Evolutionary conservation across 35 echinoderm and acorn worm species (phyloP).

Genomic region (Apostichopus californicus): DNA sequence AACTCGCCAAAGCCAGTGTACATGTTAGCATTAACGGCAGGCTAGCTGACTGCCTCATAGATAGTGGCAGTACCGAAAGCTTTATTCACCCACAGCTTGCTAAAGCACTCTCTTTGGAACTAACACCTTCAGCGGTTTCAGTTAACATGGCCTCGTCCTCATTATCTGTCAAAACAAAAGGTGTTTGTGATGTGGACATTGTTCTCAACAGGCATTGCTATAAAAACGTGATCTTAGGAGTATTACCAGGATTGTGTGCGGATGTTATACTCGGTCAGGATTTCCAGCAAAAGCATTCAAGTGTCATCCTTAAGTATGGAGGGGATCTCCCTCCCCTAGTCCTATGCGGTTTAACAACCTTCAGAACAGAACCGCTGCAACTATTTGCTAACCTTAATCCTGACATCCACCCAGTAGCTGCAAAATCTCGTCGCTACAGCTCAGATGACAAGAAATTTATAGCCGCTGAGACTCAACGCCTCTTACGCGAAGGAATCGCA

Average conservation of each 20-base stretch:
- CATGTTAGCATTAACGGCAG: too few relatives aligned
- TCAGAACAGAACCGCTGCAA: neutral
- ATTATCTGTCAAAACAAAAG: neutral
- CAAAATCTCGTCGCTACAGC: too few relatives aligned
- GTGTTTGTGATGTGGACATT: neutral
- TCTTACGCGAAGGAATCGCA: too few relatives aligned
- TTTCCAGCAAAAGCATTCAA: slow-evolving; percentile 11
- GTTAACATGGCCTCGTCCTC: slow-evolving; percentile 39
- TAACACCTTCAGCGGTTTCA: slow-evolving; percentile 6
- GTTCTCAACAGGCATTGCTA: neutral
- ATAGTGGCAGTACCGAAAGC: slow-evolving; percentile 14
- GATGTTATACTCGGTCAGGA: too few relatives aligned
- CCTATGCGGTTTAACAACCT: neutral
- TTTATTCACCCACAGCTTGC: slow-evolving; percentile 22
- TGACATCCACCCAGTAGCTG: too few relatives aligned
- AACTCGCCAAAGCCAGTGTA: too few relatives aligned
- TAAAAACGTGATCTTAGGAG: slow-evolving; percentile 11
- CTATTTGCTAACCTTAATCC: slow-evolving; percentile 3
- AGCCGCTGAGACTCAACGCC: too few relatives aligned
- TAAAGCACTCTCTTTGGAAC: slow-evolving; percentile 14
- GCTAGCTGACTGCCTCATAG: too few relatives aligned
- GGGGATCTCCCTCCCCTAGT: neutral
- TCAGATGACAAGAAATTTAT: too few relatives aligned
- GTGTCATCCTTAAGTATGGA: neutral
- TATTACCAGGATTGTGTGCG: neutral